Evolutionary conservation across 2,888 invertebrate species (phyloP).

Genomic region (Dermolepida albohirtum): DNA sequence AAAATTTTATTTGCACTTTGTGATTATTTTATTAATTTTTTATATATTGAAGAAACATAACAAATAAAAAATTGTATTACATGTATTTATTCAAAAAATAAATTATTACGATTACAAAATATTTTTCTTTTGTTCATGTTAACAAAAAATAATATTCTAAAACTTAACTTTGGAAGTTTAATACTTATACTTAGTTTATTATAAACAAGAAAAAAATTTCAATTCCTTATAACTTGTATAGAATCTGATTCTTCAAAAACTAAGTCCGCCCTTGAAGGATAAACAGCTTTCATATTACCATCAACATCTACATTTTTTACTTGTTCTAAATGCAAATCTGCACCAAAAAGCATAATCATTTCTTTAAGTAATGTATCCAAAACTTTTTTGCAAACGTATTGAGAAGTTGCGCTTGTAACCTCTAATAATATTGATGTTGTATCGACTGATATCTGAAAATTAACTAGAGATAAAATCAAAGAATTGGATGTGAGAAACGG

Average conservation of each 20-base stretch:
- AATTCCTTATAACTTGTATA: conserved; percentile 34
- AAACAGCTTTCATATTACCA: conserved; percentile 78
- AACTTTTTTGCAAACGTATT: conserved; percentile 75
- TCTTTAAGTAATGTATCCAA: conserved; percentile 76
- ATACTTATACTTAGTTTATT: conserved; percentile 1
- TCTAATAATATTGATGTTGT: conserved; percentile 79
- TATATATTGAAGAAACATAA: too few relatives aligned
- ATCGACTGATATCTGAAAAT: conserved; percentile 73
- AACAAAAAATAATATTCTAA: not conserved
- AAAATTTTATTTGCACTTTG: too few relatives aligned
- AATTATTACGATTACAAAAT: conserved; percentile 11
- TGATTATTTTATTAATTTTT: too few relatives aligned
- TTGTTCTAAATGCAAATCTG: conserved; percentile 70
- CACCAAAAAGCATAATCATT: conserved; percentile 67
- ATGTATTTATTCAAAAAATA: too few relatives aligned
- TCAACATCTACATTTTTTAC: conserved; percentile 77
- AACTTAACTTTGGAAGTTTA: not conserved
- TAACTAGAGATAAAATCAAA: conserved; percentile 36
- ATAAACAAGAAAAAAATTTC: not conserved
- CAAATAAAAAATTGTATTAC: too few relatives aligned
- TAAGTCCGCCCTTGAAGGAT: conserved; percentile 82
- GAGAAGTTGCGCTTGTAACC: conserved; percentile 78
- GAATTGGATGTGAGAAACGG: too few relatives aligned
- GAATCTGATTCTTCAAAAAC: conserved; percentile 20
- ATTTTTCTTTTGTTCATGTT: conserved; percentile 5